These are phyloP conservation scores for Amphipoea lucens DNA, from an alignment of 2,888 invertebrate genomes.

Conservation along the genomic window DNA sequence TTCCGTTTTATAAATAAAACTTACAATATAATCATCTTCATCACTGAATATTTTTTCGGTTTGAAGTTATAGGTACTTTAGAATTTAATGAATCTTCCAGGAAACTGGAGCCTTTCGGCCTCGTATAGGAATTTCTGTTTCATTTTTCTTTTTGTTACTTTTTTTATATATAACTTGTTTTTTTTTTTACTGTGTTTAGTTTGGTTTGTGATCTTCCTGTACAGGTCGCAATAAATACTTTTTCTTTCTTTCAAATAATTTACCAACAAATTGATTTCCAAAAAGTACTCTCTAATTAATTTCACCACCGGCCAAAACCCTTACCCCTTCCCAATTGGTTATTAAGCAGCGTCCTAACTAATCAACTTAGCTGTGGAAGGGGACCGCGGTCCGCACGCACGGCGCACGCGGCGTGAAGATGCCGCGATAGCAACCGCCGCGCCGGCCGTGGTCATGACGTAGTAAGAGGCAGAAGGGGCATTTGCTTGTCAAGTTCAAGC, in stretches of 20 bases:
- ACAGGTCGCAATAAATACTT: no score
- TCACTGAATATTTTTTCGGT: background rate
- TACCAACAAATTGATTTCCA: slow-evolving; percentile 21
- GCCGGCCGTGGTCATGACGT: background rate
- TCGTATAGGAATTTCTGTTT: no score
- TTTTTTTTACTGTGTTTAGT: no score
- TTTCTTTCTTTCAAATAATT: background rate
- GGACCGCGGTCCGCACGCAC: slow-evolving; percentile 73
- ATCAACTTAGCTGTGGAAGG: slow-evolving; percentile 71
- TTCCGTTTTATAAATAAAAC: background rate
- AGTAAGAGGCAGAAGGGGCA: slow-evolving; percentile 20
- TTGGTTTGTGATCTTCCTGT: no score
- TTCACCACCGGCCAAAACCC: slow-evolving; percentile 42
- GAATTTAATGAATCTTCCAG: background rate
- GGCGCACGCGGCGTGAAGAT: slow-evolving; percentile 84
- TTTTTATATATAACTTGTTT: no score
- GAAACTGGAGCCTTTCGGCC: no score
- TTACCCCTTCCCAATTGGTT: slow-evolving; percentile 63
- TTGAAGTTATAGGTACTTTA: background rate
- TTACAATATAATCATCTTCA: background rate
- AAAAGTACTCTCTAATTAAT: slow-evolving; percentile 46
- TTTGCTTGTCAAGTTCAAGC: background rate
- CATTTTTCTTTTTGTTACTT: no score
- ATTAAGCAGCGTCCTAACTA: slow-evolving; percentile 71
- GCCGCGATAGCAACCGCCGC: slow-evolving; percentile 77